phyloP scores from a whole-genome alignment of 1,140 invertebrate species.

The Drosophila bipectinata region DNA sequence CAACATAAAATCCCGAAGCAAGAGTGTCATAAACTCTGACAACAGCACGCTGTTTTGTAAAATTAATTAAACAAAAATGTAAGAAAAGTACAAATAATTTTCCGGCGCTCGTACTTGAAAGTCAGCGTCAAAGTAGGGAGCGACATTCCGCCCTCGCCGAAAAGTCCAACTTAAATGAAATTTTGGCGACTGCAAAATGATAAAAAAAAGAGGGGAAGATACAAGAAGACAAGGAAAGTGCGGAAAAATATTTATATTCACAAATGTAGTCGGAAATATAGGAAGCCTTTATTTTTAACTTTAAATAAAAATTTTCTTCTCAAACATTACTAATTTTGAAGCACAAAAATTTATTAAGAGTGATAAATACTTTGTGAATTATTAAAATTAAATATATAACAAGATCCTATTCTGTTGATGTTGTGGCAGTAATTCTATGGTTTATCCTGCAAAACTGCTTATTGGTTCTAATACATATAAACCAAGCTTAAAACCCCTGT shows the following conservation, averaged over 20 bases:
- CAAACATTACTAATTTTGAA: too few species aligned
- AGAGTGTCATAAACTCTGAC: constrained; percentile 79
- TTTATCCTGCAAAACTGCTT: constrained; percentile 20
- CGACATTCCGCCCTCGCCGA: constrained; percentile 3
- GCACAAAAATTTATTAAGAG: too few species aligned
- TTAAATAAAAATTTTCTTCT: too few species aligned
- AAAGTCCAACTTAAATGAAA: constrained; percentile 78
- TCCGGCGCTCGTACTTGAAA: constrained; percentile 61
- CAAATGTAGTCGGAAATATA: neutral
- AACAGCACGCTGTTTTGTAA: constrained; percentile 61
- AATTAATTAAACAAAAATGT: constrained; percentile 83
- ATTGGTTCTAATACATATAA: constrained; percentile 31
- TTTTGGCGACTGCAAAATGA: constrained; percentile 39
- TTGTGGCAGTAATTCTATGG: neutral
- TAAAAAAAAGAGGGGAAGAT: constrained; percentile 8
- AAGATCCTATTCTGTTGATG: neutral
- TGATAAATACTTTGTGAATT: too few species aligned
- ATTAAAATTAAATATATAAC: neutral
- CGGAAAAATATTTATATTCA: constrained; percentile 3
- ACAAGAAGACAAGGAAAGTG: neutral
- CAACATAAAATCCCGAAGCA: constrained; percentile 71
- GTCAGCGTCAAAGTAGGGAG: constrained; percentile 22
- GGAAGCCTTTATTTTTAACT: too few species aligned
- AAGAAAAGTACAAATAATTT: constrained; percentile 77
- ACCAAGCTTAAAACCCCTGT: constrained; percentile 16